Evolutionary conservation across 2,797 vertebrate species (phyloP).

Genomic region (Chelidonichthys spinosus): DNA sequence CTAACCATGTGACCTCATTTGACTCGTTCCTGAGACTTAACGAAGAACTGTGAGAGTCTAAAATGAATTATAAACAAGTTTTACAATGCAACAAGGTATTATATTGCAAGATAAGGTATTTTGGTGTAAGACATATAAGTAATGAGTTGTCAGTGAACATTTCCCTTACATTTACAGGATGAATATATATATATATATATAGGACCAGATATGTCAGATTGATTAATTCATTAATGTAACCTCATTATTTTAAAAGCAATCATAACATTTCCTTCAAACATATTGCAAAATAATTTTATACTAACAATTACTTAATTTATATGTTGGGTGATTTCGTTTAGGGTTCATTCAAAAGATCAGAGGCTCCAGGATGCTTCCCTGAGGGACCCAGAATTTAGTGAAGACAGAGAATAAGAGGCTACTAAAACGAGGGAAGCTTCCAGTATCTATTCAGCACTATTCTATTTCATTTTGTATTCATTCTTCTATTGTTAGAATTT

Average conservation of each 20-base stretch:
- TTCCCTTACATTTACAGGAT: too few species aligned
- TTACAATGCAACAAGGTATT: background rate
- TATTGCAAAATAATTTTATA: background rate
- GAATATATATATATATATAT: too few species aligned
- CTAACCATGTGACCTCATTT: background rate
- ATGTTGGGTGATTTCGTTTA: background rate
- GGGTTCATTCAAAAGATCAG: background rate
- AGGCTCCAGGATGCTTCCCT: background rate
- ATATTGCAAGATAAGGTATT: background rate
- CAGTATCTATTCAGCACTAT: too few species aligned
- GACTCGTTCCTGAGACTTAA: background rate
- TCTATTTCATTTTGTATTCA: background rate
- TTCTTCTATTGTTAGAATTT: background rate
- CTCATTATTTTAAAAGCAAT: background rate
- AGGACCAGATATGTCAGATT: too few species aligned
- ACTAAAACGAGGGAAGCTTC: too few species aligned
- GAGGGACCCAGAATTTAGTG: background rate
- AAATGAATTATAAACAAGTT: too few species aligned
- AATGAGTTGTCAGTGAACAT: too few species aligned
- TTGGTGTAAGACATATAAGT: background rate
- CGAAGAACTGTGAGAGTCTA: background rate
- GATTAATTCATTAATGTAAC: too few species aligned
- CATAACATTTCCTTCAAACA: too few species aligned
- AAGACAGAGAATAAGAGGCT: background rate
- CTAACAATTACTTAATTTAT: too few species aligned